Percentiles rank a stretch among this genome's conserved stretches.
These are phyloP conservation scores for Tridacna gigas DNA, from an alignment of 2,888 invertebrate genomes.

Conservation along the genomic window DNA sequence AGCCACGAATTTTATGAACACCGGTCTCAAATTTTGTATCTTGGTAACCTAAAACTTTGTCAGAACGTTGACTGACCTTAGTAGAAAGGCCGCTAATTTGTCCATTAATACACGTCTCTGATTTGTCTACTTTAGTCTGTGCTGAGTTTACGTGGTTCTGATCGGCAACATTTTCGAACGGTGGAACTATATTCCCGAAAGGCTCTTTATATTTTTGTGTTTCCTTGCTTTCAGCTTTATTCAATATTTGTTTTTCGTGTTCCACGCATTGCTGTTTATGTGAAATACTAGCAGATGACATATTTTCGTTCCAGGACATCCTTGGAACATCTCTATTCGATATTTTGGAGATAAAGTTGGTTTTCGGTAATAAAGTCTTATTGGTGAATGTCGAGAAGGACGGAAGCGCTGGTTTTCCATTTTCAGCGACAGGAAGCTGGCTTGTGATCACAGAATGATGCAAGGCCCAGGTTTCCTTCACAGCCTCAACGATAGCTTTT, in stretches of 20 bases:
- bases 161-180: not conserved
- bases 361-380: conserved; percentile 16
- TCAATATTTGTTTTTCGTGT: not conserved
- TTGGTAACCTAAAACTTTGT: not conserved
- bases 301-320: conserved; percentile 9
- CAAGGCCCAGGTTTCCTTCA: conserved; percentile 58
- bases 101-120: not conserved
- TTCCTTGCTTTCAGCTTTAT: conserved; percentile 1
- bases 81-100: not conserved
- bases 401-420: conserved; percentile 39
- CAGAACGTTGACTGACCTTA: not conserved
- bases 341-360: not conserved
- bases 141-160: not conserved
- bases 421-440: not conserved
- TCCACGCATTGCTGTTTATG: not conserved
- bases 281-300: not conserved
- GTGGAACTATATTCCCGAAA: not conserved
- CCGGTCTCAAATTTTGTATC: not conserved
- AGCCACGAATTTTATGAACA: not conserved
- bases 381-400: conserved; percentile 56
- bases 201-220: not conserved
- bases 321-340: not conserved
- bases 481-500: conserved; percentile 39
- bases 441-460: conserved; percentile 50
- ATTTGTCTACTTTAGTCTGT: not conserved